Base-by-base conservation (phyloP, 2,888 invertebrate genomes). In the Cantharis rufa region DNA sequence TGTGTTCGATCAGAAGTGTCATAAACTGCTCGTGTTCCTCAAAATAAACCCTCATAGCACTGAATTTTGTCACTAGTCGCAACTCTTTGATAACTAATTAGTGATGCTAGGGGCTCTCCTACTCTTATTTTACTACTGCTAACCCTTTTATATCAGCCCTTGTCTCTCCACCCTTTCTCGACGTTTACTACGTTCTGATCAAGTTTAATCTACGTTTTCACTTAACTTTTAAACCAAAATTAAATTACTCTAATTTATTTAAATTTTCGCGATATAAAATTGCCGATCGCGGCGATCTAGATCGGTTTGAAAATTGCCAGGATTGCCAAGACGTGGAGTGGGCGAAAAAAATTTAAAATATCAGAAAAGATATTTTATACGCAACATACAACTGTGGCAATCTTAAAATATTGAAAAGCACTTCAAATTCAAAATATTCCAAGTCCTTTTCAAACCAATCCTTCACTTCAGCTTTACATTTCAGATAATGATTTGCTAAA, bases 41-140 rank as follows among this genome's bases (percentile, higher is more conserved):
- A 86, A 86, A 87, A 86, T 86, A 85, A 87, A 86, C 87, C 87
- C 82, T 79, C 80, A 82, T 83, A 79, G 81, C 81, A 80, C 78
- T 80, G 82, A 86, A 87, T 86, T 86, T 86, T 85, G 86, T 86
- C 87, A 86, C 86, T 83, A 84, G 83, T 87, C 85, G 84, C 84
- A 87, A 88, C 87, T 89, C 90, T 90, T 90, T 90, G 90, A 90
- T 90, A 90, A 90, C 90, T 90, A 90, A 90, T 90, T 90, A 90
- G 90, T 88, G 89, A 89, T 89, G 88, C 88, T 89, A 88, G 87
- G 87, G 87, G 86, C 84, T 82, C 82, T 82, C 80, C 86, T 77
- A 86, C 87, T 86, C 87, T 86, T 86, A 87, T 87, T 88, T 87
- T 83, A 86, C 87, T 86, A 86, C 87, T 88, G 86, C 88, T 87